Base-by-base conservation (phyloP, 2,113 vertebrate genomes). In the Columba janthina region DNA sequence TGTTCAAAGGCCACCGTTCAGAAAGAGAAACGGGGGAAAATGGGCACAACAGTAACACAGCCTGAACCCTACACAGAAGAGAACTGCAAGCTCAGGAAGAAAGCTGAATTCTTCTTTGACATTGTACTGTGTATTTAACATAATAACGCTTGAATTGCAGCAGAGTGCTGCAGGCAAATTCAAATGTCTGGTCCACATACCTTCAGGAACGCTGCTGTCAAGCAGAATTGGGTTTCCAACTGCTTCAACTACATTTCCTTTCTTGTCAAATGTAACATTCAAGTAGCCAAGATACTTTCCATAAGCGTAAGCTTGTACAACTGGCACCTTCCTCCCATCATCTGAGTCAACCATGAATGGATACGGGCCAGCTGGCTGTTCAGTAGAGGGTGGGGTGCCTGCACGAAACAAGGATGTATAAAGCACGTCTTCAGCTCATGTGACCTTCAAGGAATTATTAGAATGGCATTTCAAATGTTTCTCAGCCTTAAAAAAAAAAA, bases 221-320 rank as follows among this genome's bases (percentile, higher is more conserved):
- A 99, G 97, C 67, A 99, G 97, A 83, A 99, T 98, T 38, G 99
- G 99, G 84, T 99, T 99, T 78, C 99, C 99, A n/a, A 89, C 81
- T 2, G 98, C 95, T 56, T 93, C 93, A n/a, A 98, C 22, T 10
- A 99, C 98, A 5, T 99, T 96, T 67, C 99, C 99, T 34, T 89
- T 56, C 3, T 97, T 77, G 79, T 99, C 98, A 92, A 99, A 99
- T 3, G 97, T 98, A 38, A 99, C 98, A 57, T 98, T 98, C 56
- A 99, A 96, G 29, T 97, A 97, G 28, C 99, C 99, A 34, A 99
- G 98, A 48, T 99, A 99, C 88, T 99, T 99, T 70, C 99, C 99
- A 44, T 99, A 99, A 46, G 99, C 99, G 0, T 99, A 99, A 60
- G 99, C 99, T 97, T 99, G 99, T 25, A 99, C 99, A 2, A 99